Evolutionary conservation across 2,888 invertebrate genomes (phyloP).

Genomic region (Eilema depressum): DNA sequence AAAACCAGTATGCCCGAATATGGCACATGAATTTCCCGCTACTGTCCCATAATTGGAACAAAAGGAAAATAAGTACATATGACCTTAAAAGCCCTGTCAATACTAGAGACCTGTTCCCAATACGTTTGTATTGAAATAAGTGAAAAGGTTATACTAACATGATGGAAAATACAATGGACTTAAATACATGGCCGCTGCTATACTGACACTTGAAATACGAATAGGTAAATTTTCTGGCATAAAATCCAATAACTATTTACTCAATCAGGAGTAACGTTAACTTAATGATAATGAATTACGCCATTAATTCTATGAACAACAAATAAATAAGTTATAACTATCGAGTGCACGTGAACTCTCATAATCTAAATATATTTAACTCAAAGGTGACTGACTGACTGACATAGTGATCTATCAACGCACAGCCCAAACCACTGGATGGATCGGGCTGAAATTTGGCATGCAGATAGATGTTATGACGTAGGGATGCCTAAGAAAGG

Average conservation of each 20-base stretch:
- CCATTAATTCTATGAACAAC: too few species aligned
- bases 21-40: neutral
- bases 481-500: too few species aligned
- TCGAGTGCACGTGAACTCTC: neutral
- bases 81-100: neutral
- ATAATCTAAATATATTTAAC: too few species aligned
- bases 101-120: neutral
- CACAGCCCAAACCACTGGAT: too few species aligned
- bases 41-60: constrained; percentile 1
- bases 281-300: too few species aligned
- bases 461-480: too few species aligned
- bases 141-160: neutral
- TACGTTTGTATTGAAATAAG: neutral
- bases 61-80: neutral
- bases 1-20: neutral
- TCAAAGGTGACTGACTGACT: too few species aligned
- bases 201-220: neutral
- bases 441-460: too few species aligned
- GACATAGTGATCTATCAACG: too few species aligned
- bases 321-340: neutral
- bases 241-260: too few species aligned
- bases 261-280: too few species aligned
- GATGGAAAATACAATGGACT: neutral
- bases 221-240: too few species aligned
- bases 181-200: neutral